Conservation (phyloP, 2,888 invertebrate genomes). For the Dioctria linearis region DNA sequence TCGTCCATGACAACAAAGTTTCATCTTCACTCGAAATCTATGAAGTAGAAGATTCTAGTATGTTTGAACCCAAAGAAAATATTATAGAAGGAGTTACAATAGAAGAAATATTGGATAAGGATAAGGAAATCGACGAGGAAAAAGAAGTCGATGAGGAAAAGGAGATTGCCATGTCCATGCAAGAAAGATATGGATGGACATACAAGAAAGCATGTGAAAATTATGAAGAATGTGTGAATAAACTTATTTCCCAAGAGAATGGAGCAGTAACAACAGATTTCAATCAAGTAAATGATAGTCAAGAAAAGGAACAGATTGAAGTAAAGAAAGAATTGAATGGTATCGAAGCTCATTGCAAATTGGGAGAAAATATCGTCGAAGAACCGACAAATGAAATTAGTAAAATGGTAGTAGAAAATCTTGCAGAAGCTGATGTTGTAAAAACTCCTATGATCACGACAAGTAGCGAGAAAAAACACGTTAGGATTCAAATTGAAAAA, state of each 20-base stretch:
- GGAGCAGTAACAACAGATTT: not conserved
- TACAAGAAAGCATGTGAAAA: slow-evolving; percentile 7
- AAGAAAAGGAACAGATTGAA: not conserved
- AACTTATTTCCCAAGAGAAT: not conserved
- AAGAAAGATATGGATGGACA: not conserved
- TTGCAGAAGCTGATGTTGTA: no score
- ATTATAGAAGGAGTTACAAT: not conserved
- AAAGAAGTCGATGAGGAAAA: not conserved
- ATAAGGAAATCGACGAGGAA: not conserved
- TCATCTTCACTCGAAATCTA: not conserved
- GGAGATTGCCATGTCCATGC: not conserved
- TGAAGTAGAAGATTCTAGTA: not conserved
- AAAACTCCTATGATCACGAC: not conserved
- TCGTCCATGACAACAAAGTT: not conserved
- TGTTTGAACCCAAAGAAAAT: no score
- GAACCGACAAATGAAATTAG: not conserved
- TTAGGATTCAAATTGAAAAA: not conserved
- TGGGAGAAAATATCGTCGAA: not conserved
- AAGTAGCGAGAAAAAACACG: slow-evolving; percentile 3
- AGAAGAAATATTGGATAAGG: not conserved
- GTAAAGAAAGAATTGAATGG: not conserved
- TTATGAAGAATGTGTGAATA: slow-evolving; percentile 14
- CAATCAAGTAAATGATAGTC: no score
- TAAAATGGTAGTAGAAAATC: no score
- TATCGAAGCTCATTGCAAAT: not conserved